phyloP scores from a whole-genome alignment of 2,797 vertebrate species.

The Acestrorhynchus altus region DNA sequence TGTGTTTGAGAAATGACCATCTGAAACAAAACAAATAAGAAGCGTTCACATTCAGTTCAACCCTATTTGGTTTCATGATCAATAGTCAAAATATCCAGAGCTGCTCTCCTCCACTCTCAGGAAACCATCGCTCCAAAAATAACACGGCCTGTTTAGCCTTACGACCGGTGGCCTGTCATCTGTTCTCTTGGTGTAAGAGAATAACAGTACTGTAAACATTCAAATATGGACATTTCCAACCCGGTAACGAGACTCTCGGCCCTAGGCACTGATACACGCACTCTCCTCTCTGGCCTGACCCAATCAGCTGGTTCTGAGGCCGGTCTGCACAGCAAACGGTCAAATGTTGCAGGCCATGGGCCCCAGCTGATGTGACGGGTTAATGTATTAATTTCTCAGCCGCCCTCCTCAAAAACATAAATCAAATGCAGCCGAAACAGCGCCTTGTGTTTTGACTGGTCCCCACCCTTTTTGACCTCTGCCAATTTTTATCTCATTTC shows the following conservation, averaged over 20 bases:
- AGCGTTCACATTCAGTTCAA: not conserved
- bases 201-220: not conserved
- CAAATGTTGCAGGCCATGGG: constrained; percentile 22
- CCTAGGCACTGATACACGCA: not conserved
- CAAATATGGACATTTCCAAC: not conserved
- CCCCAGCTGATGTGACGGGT: constrained; percentile 50
- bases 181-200: not conserved
- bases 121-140: constrained; percentile 22
- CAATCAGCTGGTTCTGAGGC: constrained; percentile 6
- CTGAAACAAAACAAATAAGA: not conserved
- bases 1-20: not conserved
- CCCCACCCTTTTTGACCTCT: constrained; percentile 91
- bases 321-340: no score
- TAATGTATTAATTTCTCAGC: constrained; percentile 65
- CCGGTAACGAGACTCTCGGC: not conserved
- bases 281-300: constrained; percentile 9
- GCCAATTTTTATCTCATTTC: constrained; percentile 98
- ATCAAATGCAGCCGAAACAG: constrained; percentile 81
- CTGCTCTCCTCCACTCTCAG: not conserved
- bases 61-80: constrained; percentile 27
- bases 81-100: constrained; percentile 23
- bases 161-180: not conserved
- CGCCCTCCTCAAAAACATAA: constrained; percentile 78
- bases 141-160: not conserved
- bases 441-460: constrained; percentile 83